phyloP scores from a whole-genome alignment of 2,113 vertebrate species.

The Pogonocichla stellata region DNA sequence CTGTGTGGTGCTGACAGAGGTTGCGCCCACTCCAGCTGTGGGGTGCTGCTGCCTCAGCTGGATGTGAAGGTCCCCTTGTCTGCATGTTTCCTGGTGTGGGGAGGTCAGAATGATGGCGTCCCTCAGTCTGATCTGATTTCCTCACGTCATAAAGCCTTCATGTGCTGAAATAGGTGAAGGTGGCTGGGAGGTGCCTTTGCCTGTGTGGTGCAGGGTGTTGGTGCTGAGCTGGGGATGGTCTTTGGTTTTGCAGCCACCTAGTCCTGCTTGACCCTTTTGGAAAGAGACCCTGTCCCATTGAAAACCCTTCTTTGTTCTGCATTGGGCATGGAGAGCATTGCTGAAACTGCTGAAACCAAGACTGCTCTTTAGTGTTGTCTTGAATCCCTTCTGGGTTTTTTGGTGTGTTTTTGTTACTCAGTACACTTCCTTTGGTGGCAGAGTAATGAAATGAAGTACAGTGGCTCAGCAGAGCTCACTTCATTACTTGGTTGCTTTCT shows the following conservation, averaged over 20 bases:
- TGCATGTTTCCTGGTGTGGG: fast-evolving
- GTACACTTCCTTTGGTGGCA: fast-evolving
- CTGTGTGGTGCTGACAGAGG: background rate
- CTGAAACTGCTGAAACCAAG: background rate
- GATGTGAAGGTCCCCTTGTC: background rate
- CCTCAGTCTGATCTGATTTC: background rate
- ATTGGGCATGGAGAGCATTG: fast-evolving
- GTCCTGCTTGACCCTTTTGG: background rate
- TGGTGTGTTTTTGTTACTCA: background rate
- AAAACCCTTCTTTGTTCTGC: background rate
- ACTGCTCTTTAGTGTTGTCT: background rate
- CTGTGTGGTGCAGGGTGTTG: fast-evolving
- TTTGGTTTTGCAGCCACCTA: fast-evolving
- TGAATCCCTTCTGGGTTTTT: background rate
- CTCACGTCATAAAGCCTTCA: background rate
- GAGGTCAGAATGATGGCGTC: background rate
- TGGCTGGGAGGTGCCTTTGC: background rate
- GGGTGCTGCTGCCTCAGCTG: background rate
- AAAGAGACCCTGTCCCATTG: background rate
- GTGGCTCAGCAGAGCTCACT: background rate
- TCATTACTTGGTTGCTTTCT: background rate
- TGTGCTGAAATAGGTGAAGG: background rate
- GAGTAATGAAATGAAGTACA: background rate
- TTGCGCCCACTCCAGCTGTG: fast-evolving
- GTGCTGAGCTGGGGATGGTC: background rate